Evolutionary conservation across 2,797 vertebrate species (phyloP).

Genomic region (Odontamblyopus lacepedii): DNA sequence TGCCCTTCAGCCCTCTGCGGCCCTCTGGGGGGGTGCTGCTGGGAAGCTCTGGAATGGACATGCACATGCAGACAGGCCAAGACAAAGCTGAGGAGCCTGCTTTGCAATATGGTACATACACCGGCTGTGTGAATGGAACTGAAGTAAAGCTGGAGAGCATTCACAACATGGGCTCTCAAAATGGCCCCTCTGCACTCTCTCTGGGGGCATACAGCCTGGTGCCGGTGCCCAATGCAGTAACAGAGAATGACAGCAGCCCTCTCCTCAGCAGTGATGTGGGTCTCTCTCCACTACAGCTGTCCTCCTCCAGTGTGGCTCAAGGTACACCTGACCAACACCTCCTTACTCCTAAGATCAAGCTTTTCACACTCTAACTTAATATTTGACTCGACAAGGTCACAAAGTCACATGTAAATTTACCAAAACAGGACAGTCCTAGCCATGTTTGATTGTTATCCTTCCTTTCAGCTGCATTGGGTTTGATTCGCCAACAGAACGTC

Average conservation of each 20-base stretch:
- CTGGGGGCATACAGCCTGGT: slow-evolving; percentile 95
- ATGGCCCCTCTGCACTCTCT: slow-evolving; percentile 89
- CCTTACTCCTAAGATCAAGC: neutral
- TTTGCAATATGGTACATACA: slow-evolving; percentile 84
- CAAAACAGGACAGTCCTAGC: neutral
- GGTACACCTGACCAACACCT: slow-evolving; percentile 73
- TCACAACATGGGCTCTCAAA: slow-evolving; percentile 85
- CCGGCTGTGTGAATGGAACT: slow-evolving; percentile 83
- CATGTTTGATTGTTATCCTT: neutral
- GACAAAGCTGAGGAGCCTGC: slow-evolving; percentile 83
- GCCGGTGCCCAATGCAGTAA: slow-evolving; percentile 84
- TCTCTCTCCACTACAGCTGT: slow-evolving; percentile 89
- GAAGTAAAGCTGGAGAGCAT: slow-evolving; percentile 91
- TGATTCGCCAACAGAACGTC: neutral
- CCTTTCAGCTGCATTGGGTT: neutral
- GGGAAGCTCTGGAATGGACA: slow-evolving; percentile 86
- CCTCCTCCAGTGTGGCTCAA: slow-evolving; percentile 85
- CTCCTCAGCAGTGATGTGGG: slow-evolving; percentile 87
- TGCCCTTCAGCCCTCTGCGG: slow-evolving; percentile 86
- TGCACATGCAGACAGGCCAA: slow-evolving; percentile 82
- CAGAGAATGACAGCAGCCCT: slow-evolving; percentile 81
- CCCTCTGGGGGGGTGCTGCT: slow-evolving; percentile 76
- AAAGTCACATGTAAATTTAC: neutral
- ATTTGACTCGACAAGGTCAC: neutral
- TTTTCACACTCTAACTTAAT: neutral